Evolutionary conservation across 2,797 vertebrate genomes (phyloP).

Genomic region (Falco concolor): DNA sequence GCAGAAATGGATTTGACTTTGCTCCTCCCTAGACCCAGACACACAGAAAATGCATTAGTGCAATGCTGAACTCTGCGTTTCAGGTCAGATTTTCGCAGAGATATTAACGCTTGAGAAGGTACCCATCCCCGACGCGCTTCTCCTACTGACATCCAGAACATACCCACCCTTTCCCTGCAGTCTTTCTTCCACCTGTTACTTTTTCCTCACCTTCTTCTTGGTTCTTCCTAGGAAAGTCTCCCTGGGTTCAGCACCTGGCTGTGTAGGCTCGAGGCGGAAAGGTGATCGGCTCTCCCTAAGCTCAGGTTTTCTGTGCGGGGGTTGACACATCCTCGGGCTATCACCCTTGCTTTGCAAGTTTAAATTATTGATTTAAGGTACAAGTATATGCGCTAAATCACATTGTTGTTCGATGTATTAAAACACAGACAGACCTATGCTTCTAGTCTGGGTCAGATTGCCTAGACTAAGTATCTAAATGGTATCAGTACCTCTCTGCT

Average conservation of each 20-base stretch:
- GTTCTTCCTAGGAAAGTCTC: not conserved
- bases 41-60: not conserved
- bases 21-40: not conserved
- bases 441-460: not conserved
- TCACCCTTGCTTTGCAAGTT: not conserved
- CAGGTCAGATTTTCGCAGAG: not conserved
- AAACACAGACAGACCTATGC: not conserved
- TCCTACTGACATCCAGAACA: not conserved
- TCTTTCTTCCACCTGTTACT: not conserved
- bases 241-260: not conserved
- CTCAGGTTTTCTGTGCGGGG: not conserved
- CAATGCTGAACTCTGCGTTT: not conserved
- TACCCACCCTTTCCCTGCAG: not conserved
- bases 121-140: not conserved
- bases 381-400: not conserved
- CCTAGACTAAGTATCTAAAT: not conserved
- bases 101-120: not conserved
- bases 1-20: not conserved
- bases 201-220: not conserved
- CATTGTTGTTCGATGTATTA: not conserved
- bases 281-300: not conserved
- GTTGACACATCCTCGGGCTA: not conserved
- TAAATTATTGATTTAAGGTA: not conserved
- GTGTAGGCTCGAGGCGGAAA: not conserved
- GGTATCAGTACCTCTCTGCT: not conserved